Conservation (phyloP, 2,797 vertebrate species). For the Hyperoplus immaculatus region DNA sequence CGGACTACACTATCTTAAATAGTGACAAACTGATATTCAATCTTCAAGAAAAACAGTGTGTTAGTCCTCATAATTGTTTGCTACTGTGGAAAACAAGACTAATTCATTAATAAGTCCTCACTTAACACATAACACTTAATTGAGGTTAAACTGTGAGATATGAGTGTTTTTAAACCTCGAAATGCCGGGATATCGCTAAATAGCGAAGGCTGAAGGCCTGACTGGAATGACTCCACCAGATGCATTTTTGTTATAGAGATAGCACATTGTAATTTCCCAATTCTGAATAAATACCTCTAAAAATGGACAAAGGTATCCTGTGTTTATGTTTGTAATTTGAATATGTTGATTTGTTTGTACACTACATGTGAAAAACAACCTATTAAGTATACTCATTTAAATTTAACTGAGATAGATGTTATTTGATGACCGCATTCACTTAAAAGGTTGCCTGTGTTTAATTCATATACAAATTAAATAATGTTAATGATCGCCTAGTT, state of each 20-base stretch:
- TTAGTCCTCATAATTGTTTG: neutral
- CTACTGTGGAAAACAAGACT: neutral
- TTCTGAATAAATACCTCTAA: neutral
- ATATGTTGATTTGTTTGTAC: neutral
- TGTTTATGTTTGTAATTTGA: neutral
- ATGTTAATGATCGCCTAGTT: neutral
- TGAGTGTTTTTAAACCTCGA: neutral
- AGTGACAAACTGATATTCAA: neutral
- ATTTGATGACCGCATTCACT: neutral
- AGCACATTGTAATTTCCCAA: neutral
- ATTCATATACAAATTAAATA: neutral
- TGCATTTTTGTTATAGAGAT: conserved; percentile 12
- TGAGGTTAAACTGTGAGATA: neutral
- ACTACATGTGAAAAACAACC: neutral
- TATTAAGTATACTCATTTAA: neutral
- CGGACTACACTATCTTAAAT: neutral
- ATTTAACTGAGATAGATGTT: neutral
- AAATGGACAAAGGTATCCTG: neutral
- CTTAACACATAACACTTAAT: neutral
- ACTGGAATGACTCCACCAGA: conserved; percentile 13
- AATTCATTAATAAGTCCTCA: neutral
- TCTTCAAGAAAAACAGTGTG: neutral
- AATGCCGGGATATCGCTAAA: conserved; percentile 1
- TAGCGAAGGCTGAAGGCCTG: neutral
- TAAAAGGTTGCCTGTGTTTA: neutral